Evolutionary conservation across 2,113 vertebrate genomes (phyloP).

Genomic region (Pedetes capensis): DNA sequence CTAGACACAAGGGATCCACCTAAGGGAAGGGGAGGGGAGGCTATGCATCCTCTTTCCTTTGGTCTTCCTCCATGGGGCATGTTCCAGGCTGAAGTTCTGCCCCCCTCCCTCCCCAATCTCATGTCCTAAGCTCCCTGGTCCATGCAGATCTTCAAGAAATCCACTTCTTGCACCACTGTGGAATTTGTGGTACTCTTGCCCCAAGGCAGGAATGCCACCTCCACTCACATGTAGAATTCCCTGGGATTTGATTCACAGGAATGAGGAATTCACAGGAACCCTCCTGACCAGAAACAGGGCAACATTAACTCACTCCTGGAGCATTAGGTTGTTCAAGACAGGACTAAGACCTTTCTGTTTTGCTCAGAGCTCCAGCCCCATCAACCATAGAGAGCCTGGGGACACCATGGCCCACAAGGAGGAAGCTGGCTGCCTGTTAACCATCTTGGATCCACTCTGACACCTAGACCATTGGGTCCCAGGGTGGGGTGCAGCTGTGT

Average conservation of each 20-base stretch:
- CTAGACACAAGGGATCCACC: background rate
- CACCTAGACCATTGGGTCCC: no score
- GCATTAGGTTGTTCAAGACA: background rate
- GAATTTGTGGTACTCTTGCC: background rate
- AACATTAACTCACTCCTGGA: background rate
- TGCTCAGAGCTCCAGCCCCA: background rate
- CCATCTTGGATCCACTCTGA: background rate
- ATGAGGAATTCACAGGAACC: background rate
- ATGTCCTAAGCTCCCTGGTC: background rate
- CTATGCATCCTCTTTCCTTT: background rate
- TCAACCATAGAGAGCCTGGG: background rate
- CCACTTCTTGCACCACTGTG: background rate
- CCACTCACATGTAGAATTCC: background rate
- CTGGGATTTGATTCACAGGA: no score
- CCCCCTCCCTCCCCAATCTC: background rate
- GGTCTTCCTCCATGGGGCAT: rapidly evolving
- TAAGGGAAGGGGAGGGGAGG: background rate
- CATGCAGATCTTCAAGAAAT: rapidly evolving
- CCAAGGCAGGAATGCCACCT: background rate
- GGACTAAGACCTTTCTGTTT: background rate
- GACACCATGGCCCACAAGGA: background rate
- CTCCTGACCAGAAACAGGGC: background rate
- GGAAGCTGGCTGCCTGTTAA: background rate
- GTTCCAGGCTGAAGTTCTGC: background rate
- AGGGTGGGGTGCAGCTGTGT: background rate